Conservation (phyloP, 1,140 invertebrate genomes). For the Augochlora pura region DNA sequence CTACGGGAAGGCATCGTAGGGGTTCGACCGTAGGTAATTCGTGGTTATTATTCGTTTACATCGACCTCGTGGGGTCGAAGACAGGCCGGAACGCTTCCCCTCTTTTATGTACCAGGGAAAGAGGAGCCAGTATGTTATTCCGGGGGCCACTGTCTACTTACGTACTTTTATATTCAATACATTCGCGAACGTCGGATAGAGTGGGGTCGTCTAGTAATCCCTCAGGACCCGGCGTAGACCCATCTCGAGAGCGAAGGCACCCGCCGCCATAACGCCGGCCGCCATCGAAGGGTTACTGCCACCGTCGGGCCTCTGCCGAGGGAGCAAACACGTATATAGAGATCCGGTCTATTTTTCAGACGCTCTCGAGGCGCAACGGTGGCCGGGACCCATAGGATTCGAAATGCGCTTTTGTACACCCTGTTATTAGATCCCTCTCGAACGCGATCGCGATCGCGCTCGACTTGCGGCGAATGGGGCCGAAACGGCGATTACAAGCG, state of each 20-base stretch:
- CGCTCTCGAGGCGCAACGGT: slow-evolving; percentile 37
- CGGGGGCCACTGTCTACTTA: slow-evolving; percentile 73
- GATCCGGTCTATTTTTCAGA: slow-evolving; percentile 71
- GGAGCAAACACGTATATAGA: slow-evolving; percentile 60
- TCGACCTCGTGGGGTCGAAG: slow-evolving; percentile 44
- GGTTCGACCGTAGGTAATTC: slow-evolving; percentile 64
- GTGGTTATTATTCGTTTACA: slow-evolving; percentile 77
- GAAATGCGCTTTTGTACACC: slow-evolving; percentile 19
- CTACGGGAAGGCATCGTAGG: slow-evolving; percentile 33
- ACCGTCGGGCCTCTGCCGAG: slow-evolving; percentile 44
- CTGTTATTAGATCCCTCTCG: slow-evolving; percentile 20
- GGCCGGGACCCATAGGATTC: slow-evolving; percentile 28
- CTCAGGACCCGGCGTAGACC: slow-evolving; percentile 66
- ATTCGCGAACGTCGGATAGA: slow-evolving; percentile 65
- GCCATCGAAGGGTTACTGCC: slow-evolving; percentile 71
- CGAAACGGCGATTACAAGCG: slow-evolving; percentile 21
- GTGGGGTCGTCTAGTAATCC: slow-evolving; percentile 72
- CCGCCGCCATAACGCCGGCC: slow-evolving; percentile 59
- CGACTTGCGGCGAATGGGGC: slow-evolving; percentile 24
- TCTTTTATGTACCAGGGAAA: slow-evolving; percentile 29
- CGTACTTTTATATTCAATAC: slow-evolving; percentile 79
- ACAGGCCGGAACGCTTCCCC: slow-evolving; percentile 43
- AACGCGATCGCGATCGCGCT: slow-evolving; percentile 36
- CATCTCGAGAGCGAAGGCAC: slow-evolving; percentile 55
- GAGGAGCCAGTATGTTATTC: slow-evolving; percentile 69